Base-by-base conservation (phyloP, 1,140 invertebrate genomes). In the Drosophila willistoni region DNA sequence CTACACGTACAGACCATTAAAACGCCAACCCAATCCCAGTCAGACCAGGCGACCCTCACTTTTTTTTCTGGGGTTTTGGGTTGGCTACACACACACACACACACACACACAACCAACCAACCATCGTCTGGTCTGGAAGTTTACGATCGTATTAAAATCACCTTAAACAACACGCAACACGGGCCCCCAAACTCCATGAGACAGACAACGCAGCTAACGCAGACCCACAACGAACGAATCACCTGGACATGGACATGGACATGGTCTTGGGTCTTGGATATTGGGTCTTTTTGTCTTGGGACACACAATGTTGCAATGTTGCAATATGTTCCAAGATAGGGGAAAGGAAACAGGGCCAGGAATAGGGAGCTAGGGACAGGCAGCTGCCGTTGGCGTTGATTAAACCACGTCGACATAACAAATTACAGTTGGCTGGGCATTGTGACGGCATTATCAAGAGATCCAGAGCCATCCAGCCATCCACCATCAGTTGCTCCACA, bases 81-180 rank as follows among this genome's bases (percentile, higher is more conserved):
- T 36, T 47, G 44, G 14, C 44, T 47, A 47, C 34, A 36, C 34
- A 36, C 29, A 36, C 34, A 36, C 34, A 36, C 34, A 47, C 34
- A 36, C 34, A 47, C 34, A 36, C 34, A 36, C 29, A 36, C 34
- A 36, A 36, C 34, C 44, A 36, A 36, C 34, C 44, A 22, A 71
- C 54, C 54, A 78, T 79, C 83, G 82, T 86, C 82, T 85, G 74
- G 64, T 34, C 65, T 71, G 79, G 79, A 83, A 87, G 83, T 90
- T 90, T 90, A 90, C 79, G 86, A 90, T 90, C 82, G 79, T 90
- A 90, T 90, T 90, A 90, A 87, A 90, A 89, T 89, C 85, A 89
- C 85, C 85, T 89, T 89, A 85, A 90, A 81, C 72, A 90, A 86
- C 86, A 89, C 83, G 85, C 85, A 89, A 90, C 29, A 29, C 81